phyloP scores from a whole-genome alignment of 2,888 invertebrate species.

The Drosophila vallismaia region DNA sequence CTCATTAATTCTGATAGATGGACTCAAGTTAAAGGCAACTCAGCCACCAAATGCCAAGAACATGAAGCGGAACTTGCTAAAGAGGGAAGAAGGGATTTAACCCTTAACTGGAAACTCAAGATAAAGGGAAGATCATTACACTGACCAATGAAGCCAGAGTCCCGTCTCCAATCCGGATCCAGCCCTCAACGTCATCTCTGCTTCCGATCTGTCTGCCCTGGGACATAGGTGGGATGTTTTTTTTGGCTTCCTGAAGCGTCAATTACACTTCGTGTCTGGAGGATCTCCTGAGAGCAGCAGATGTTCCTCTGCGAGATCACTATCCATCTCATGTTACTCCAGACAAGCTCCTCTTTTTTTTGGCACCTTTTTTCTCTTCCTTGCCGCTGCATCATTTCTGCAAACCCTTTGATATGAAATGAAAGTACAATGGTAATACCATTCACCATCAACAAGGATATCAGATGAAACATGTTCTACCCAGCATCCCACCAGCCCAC shows the following conservation, averaged over 20 bases:
- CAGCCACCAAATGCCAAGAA: conserved; percentile 4
- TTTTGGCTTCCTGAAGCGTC: conserved; percentile 70
- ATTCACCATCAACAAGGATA: conserved; percentile 30
- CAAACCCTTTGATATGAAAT: conserved; percentile 21
- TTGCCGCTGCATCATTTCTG: conserved; percentile 11
- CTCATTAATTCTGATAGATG: conserved; percentile 22
- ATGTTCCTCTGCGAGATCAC: conserved; percentile 61
- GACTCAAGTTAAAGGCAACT: not conserved
- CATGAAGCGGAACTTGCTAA: conserved; percentile 7
- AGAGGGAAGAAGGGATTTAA: conserved; percentile 5
- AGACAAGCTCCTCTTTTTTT: conserved; percentile 53
- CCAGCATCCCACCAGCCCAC: not conserved
- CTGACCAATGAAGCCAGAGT: conserved; percentile 63
- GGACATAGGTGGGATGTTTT: conserved; percentile 35
- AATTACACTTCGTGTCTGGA: conserved; percentile 51
- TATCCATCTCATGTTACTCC: conserved; percentile 64
- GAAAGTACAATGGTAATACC: conserved; percentile 16
- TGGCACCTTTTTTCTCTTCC: not conserved
- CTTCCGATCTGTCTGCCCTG: conserved; percentile 69
- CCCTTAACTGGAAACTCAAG: conserved; percentile 54
- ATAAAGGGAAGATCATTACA: conserved; percentile 70
- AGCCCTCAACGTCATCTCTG: conserved; percentile 54
- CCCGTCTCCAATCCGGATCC: conserved; percentile 33
- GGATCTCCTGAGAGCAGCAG: conserved; percentile 68
- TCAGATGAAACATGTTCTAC: conserved; percentile 13